Base-by-base conservation (phyloP, 1,140 invertebrate species). In the Calycopis cecrops region DNA sequence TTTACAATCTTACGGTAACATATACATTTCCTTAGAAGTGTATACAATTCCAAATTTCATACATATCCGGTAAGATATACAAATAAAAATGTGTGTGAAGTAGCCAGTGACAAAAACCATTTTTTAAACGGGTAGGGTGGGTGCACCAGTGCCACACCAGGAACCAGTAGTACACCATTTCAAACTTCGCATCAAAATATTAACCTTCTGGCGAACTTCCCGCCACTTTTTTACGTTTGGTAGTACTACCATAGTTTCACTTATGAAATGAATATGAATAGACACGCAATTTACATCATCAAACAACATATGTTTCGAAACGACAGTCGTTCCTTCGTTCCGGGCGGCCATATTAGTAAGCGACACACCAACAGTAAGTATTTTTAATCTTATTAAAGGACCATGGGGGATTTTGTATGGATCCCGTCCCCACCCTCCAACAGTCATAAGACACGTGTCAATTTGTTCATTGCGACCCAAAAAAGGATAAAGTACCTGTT, bases 281-380 rank as follows among this genome's bases (percentile, higher is more conserved):
- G 14, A 52, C 49, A 38, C 14, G 35, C 35, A 12, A 52, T 35
- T 33, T 35, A 51, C 34, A 35, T 51, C 34, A 35, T 1, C 6
- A 35, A 35, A 51, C n/a, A 51, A 16, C 0, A 7, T 10, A 51
- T 35, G 34, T 3, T 37, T 51, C 12, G 49, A 17, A 51, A 52
- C 17, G n/a, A 52, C 52, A 55, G 17, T 55, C 42, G 42, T 47
- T 55, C 38, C 14, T 55, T 55, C 12, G 40, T 55, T 48, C 9
- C 52, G 42, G 52, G 42, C 40, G 34, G 52, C 40, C 52, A 55
- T 55, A 35, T 48, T 55, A 55, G 28, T 47, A 55, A 55, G 52
- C 42, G 14, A 38, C 34, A 17, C 10, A 4, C 17, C 4, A 14
- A 55, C 16, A n/a, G 53, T 55, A 55, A 48, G 44, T 48, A 35